A percentile compares a stretch with the other conserved stretches of the same genome.
Evolutionary conservation across 2,113 vertebrate species (phyloP).

Genomic region (Uria lomvia): DNA sequence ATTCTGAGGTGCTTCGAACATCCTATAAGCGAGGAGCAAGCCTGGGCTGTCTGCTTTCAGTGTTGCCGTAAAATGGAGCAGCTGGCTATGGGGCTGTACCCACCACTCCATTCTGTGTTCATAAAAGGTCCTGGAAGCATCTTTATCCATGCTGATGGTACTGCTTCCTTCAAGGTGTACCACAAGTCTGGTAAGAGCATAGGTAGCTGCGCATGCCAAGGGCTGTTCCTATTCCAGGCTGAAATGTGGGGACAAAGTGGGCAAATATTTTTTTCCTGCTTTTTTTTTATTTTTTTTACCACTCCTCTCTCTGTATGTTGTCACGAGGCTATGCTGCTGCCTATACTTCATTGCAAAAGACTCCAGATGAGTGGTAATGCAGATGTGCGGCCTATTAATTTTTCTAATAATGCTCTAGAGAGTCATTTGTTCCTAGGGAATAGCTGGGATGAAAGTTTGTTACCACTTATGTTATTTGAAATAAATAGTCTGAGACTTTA

Average conservation of each 20-base stretch:
- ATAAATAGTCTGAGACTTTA: background rate
- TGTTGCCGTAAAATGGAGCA: conserved; percentile 43
- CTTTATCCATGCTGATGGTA: conserved; percentile 59
- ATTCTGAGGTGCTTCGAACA: conserved; percentile 47
- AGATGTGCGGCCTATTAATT: background rate
- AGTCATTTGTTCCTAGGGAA: background rate
- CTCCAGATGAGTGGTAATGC: background rate
- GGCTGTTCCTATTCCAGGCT: background rate
- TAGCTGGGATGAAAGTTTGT: background rate
- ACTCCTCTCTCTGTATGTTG: background rate
- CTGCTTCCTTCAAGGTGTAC: conserved; percentile 45
- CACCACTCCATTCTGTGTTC: background rate
- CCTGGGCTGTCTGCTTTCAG: conserved; percentile 71
- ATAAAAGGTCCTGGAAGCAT: conserved; percentile 42
- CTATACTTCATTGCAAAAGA: background rate
- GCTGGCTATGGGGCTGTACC: background rate
- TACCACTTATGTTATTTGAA: background rate
- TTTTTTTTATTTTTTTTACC: rapidly evolving
- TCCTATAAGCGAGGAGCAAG: conserved; percentile 69
- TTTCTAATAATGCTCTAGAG: background rate
- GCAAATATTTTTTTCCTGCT: no score
- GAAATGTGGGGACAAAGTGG: background rate
- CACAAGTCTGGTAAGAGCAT: conserved; percentile 42
- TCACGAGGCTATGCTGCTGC: background rate
- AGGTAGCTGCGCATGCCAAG: background rate